These are phyloP conservation scores for Ophion costatus DNA, from an alignment of 2,888 invertebrate genomes.

Conservation along the genomic window DNA sequence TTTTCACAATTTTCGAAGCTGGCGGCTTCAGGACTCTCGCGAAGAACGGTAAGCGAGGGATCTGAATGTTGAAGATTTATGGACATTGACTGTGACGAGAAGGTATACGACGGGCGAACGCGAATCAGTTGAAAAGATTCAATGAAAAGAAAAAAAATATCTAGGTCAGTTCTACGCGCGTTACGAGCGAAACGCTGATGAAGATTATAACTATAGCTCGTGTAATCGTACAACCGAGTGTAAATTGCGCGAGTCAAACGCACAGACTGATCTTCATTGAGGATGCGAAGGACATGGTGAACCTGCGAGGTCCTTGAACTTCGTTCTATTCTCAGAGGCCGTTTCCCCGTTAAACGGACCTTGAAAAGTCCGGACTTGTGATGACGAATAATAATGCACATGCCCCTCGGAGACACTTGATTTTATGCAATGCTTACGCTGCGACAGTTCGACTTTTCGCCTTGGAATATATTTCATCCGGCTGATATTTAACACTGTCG, in stretches of 20 bases:
- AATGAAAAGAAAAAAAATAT: slow-evolving; percentile 68
- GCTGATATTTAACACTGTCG: not conserved
- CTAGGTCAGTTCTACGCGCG: slow-evolving; percentile 70
- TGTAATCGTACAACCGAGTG: slow-evolving; percentile 19
- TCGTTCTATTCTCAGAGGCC: slow-evolving; percentile 58
- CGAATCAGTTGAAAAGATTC: slow-evolving; percentile 68
- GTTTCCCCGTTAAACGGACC: slow-evolving; percentile 50
- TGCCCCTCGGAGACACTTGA: slow-evolving; percentile 49
- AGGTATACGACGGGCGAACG: slow-evolving; percentile 29
- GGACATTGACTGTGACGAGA: slow-evolving; percentile 3
- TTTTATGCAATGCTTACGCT: slow-evolving; percentile 27
- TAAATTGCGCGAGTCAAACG: slow-evolving; percentile 45
- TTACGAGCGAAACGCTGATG: slow-evolving; percentile 39
- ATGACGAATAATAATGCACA: slow-evolving; percentile 3
- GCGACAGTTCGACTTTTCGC: slow-evolving; percentile 8
- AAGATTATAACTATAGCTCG: not conserved
- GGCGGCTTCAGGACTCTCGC: too few species aligned
- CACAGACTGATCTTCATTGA: slow-evolving; percentile 53
- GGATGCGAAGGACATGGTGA: slow-evolving; percentile 60
- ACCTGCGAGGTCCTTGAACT: slow-evolving; percentile 69
- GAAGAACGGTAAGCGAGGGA: not conserved
- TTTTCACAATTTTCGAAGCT: too few species aligned
- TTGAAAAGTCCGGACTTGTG: slow-evolving; percentile 35
- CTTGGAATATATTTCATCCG: not conserved
- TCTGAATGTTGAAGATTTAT: slow-evolving; percentile 34